These are phyloP conservation scores for Xiphydria camelus DNA, from an alignment of 2,888 invertebrate genomes.

Conservation along the genomic window DNA sequence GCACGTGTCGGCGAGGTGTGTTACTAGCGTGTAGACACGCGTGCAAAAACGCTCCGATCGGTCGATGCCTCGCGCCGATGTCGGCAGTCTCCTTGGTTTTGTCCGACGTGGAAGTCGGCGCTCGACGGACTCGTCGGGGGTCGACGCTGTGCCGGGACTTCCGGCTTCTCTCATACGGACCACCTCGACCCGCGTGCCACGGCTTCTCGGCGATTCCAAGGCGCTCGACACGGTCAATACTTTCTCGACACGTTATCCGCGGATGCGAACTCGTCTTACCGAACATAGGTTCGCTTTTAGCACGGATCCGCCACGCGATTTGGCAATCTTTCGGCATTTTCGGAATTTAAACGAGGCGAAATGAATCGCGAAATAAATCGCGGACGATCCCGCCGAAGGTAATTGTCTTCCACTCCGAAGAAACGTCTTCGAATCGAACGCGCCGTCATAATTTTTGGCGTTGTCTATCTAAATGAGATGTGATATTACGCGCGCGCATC, in stretches of 20 bases:
- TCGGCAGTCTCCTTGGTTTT: conserved; percentile 21
- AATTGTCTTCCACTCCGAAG: too few species aligned
- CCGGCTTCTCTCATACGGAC: background rate
- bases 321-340: conserved; percentile 9
- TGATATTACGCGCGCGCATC: too few species aligned
- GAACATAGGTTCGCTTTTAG: conserved; percentile 42
- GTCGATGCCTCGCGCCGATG: conserved; percentile 40
- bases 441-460: too few species aligned
- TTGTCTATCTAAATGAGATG: too few species aligned
- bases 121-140: conserved; percentile 8
- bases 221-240: conserved; percentile 25
- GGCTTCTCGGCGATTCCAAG: background rate
- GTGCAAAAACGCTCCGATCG: conserved; percentile 25
- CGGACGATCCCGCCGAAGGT: too few species aligned
- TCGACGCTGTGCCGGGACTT: too few species aligned
- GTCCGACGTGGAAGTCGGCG: conserved; percentile 4
- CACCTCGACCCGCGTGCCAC: background rate
- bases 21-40: conserved; percentile 27
- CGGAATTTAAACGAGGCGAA: too few species aligned
- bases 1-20: background rate
- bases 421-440: too few species aligned
- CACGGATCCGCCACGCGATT: conserved; percentile 8
- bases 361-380: too few species aligned
- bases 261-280: conserved; percentile 17
- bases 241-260: conserved; percentile 24